Evolutionary conservation across 2,888 invertebrate species (phyloP).

Genomic region (Zelleria hepariella): DNA sequence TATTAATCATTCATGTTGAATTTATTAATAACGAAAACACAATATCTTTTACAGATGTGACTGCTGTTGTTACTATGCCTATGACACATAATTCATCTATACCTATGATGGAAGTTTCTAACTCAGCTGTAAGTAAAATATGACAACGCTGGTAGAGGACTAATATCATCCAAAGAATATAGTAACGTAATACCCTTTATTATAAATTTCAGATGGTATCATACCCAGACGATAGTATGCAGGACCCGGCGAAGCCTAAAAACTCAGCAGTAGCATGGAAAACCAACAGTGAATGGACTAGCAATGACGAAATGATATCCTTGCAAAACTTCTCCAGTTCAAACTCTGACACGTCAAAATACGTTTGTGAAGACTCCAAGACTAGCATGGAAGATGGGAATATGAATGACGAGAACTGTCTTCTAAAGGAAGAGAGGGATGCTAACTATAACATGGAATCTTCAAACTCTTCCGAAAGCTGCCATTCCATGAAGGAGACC

Average conservation of each 20-base stretch:
- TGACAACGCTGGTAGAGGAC: not conserved
- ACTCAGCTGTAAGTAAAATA: constrained; percentile 51
- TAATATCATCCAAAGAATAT: not conserved
- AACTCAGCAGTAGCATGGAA: constrained; percentile 61
- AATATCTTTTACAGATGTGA: constrained; percentile 63
- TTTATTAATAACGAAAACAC: not conserved
- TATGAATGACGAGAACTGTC: constrained; percentile 60
- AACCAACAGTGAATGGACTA: constrained; percentile 50
- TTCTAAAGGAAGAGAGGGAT: constrained; percentile 62
- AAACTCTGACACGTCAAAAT: constrained; percentile 48
- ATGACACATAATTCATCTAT: constrained; percentile 58
- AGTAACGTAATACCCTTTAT: not conserved
- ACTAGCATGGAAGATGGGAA: constrained; percentile 62
- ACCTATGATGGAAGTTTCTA: constrained; percentile 65
- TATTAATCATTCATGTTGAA: not conserved
- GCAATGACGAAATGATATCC: constrained; percentile 50
- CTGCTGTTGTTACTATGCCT: constrained; percentile 65
- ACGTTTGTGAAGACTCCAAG: constrained; percentile 62
- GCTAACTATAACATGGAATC: constrained; percentile 65
- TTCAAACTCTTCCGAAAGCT: constrained; percentile 63
- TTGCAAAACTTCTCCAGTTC: constrained; percentile 23
- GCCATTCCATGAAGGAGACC: constrained; percentile 59
- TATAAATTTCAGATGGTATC: constrained; percentile 44
- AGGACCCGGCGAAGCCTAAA: constrained; percentile 62
- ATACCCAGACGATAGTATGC: constrained; percentile 57